Percentiles rank a stretch among this genome's conserved stretches.
Evolutionary conservation across 2,113 vertebrate genomes (phyloP).

Genomic region (Urocolius indicus): DNA sequence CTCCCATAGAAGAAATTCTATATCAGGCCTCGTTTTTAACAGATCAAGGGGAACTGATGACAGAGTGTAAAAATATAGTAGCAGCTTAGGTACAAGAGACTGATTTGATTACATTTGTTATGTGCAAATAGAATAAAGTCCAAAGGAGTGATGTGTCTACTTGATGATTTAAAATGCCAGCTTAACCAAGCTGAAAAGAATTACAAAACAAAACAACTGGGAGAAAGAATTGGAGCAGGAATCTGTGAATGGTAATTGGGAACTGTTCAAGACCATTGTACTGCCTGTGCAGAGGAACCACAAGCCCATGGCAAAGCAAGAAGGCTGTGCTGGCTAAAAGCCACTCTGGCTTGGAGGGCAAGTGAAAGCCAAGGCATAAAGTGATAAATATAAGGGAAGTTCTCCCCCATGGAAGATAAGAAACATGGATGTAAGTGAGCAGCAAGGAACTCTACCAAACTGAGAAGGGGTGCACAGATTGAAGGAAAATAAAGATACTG

Average conservation of each 20-base stretch:
- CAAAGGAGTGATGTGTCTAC: conserved; percentile 63
- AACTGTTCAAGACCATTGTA: conserved; percentile 18
- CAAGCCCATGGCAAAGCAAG: not conserved
- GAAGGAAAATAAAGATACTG: not conserved
- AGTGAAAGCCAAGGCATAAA: not conserved
- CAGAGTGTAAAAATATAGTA: conserved; percentile 71
- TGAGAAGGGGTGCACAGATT: not conserved
- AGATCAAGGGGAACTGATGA: conserved; percentile 70
- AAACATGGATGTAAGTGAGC: not conserved
- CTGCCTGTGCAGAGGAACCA: not conserved
- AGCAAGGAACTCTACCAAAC: not conserved
- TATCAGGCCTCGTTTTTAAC: conserved; percentile 61
- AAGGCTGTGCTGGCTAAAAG: not conserved
- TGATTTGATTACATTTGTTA: conserved; percentile 73
- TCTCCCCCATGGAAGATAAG: not conserved
- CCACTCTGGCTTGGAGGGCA: not conserved
- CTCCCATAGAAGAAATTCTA: conserved; percentile 63
- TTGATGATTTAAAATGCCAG: conserved; percentile 65
- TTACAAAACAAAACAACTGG: conserved; percentile 65
- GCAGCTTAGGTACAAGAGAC: conserved; percentile 67
- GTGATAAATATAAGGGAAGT: not conserved
- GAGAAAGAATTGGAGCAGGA: conserved; percentile 53
- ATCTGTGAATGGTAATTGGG: conserved; percentile 42
- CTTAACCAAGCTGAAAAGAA: conserved; percentile 72
- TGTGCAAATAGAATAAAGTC: conserved; percentile 72